Base-by-base conservation (phyloP, 2,888 invertebrate species). In the Pterostichus niger region DNA sequence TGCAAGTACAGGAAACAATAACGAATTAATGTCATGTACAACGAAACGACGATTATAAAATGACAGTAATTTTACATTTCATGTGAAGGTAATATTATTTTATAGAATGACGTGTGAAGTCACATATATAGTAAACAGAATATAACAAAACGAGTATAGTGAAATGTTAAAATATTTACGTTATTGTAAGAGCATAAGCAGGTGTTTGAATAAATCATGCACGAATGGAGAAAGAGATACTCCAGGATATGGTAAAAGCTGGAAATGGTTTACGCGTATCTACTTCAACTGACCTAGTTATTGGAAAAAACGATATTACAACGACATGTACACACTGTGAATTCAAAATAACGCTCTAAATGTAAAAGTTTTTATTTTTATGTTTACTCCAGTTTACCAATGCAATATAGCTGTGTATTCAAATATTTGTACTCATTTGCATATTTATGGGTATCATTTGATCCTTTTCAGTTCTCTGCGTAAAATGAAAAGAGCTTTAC, bases 311-410 rank as follows among this genome's bases (percentile, higher is more conserved):
- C 64, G 64, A 35, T 64, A 64, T 35, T 59, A 59, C 24, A 17
- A 59, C 59, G 17, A 59, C 59, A 59, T 35, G 35, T 13, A 64
- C 64, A 35, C 64, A 33, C 11, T 31, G 64, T 35, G 64, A 64
- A 64, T 64, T 64, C 64, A 31, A 64, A 64, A 59, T 59, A 59
- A 33, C 64, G 31, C 13, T 64, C 64, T 64, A 64, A 64, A 64
- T 64, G 64, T 64, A 64, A 64, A 64, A 64, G 64, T 64, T 64
- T 64, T 64, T 64, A 64, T 64, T 64, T 64, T 64, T 64, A 64
- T 64, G 64, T 64, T 64, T 64, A 59, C 59, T 59, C 11, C 59
- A 59, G 59, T 59, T 59, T 59, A 64, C 33, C 33, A 33, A 64
- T 64, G 64, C 64, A 64, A 64, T 64, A 59, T 59, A 59, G 59